A percentile compares a stretch with the other conserved stretches of the same genome.
These are phyloP conservation scores for Alethe diademata DNA, from an alignment of 2,113 vertebrate genomes.

Conservation along the genomic window DNA sequence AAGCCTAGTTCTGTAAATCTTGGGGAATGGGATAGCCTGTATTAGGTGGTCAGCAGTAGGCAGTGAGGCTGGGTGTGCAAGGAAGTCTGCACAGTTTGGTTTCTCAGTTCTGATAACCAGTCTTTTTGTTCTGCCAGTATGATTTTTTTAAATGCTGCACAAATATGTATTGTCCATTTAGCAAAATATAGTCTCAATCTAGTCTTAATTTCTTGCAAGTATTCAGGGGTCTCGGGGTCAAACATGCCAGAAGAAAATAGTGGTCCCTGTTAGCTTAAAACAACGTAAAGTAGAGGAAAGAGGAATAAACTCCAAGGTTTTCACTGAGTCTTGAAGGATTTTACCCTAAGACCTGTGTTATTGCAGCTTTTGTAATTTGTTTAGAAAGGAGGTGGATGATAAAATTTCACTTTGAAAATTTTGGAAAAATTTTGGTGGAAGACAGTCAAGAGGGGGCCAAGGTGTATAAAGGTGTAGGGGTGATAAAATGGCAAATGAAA, in stretches of 20 bases:
- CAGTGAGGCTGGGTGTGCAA: not conserved
- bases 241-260: not conserved
- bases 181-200: not conserved
- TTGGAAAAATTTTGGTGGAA: not conserved
- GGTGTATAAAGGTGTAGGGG: not conserved
- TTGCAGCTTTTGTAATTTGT: not conserved
- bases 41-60: not conserved
- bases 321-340: not conserved
- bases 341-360: not conserved
- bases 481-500: not conserved
- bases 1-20: not conserved
- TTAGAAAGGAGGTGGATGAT: not conserved
- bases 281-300: not conserved
- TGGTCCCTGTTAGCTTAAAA: not conserved
- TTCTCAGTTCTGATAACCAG: not conserved
- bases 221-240: not conserved
- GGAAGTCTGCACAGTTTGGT: not conserved
- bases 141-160: not conserved
- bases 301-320: not conserved
- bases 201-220: not conserved
- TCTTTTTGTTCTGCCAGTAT: not conserved
- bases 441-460: not conserved
- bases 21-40: not conserved
- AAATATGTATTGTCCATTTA: not conserved
- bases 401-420: not conserved